Percentiles rank a stretch among this genome's conserved stretches.
Conservation (phyloP, 2,113 vertebrate species). For the Serinus canaria region DNA sequence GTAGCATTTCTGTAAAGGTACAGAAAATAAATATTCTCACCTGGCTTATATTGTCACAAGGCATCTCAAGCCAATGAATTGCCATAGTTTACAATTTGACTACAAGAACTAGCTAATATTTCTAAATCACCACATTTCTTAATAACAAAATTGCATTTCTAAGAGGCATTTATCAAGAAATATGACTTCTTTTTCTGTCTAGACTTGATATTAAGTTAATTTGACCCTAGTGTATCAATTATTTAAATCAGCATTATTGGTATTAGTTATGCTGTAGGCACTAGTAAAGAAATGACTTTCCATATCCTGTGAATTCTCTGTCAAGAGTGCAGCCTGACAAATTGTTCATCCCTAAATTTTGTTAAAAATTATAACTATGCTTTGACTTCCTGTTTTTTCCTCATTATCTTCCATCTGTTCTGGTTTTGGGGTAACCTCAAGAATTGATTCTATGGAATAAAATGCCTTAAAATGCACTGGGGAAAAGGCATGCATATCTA, state of each 20-base stretch:
- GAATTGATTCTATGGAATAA: not conserved
- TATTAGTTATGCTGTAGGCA: not conserved
- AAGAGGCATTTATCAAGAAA: not conserved
- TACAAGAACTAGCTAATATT: not conserved
- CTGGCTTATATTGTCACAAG: not conserved
- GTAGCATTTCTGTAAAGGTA: not conserved
- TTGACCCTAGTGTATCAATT: not conserved
- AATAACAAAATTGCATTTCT: not conserved
- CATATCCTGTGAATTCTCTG: not conserved
- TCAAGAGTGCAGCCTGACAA: not conserved
- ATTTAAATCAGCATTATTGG: not conserved
- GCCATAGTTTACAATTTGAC: not conserved
- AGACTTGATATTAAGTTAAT: not conserved
- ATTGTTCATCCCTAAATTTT: not conserved
- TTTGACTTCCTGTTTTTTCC: slow-evolving; percentile 24
- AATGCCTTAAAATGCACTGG: not conserved
- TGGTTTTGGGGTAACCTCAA: slow-evolving; percentile 3
- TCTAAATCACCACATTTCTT: not conserved
- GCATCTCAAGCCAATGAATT: not conserved
- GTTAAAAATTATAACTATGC: not conserved
- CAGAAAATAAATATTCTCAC: not conserved
- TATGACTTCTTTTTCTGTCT: not conserved
- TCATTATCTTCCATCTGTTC: slow-evolving; percentile 53
- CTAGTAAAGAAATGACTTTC: not conserved
- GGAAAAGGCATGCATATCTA: slow-evolving; percentile 2